A percentile compares a stretch with the other conserved stretches of the same genome.
Conservation (phyloP, 1,140 invertebrate species). For the Ganaspis sp. region DNA sequence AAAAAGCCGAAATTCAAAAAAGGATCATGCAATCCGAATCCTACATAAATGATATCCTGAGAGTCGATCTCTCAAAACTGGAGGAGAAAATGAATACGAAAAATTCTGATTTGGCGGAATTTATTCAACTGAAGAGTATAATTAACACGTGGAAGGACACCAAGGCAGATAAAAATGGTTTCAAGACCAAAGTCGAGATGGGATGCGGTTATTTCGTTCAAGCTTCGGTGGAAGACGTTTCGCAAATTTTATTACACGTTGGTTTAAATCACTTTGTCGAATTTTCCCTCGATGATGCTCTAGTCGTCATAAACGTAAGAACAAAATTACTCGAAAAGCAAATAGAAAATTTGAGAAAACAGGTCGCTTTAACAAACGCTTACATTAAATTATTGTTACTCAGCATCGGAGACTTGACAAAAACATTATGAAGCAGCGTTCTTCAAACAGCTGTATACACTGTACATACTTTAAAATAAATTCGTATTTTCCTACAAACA, state of each 20-base stretch:
- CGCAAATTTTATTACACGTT: slow-evolving; percentile 83
- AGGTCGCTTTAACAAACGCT: slow-evolving; percentile 84
- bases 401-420: slow-evolving; percentile 79
- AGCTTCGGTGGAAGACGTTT: slow-evolving; percentile 82
- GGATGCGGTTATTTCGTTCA: slow-evolving; percentile 87
- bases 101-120: slow-evolving; percentile 84
- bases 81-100: slow-evolving; percentile 79
- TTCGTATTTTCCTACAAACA: too few relatives aligned
- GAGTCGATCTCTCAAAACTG: slow-evolving; percentile 79
- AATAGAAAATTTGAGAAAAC: slow-evolving; percentile 79
- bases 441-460: slow-evolving; percentile 34
- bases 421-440: slow-evolving; percentile 31
- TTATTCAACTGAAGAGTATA: slow-evolving; percentile 83
- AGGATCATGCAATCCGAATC: slow-evolving; percentile 76
- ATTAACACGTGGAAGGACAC: slow-evolving; percentile 72
- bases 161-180: slow-evolving; percentile 75
- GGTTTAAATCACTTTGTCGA: slow-evolving; percentile 87
- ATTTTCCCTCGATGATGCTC: slow-evolving; percentile 83
- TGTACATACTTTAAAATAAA: slow-evolving; percentile 19
- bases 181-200: slow-evolving; percentile 88
- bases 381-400: slow-evolving; percentile 88
- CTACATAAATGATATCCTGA: slow-evolving; percentile 83
- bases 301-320: slow-evolving; percentile 83
- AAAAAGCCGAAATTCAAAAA: slow-evolving; percentile 61
- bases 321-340: slow-evolving; percentile 81